Percentiles rank a stretch among this genome's conserved stretches.
phyloP scores from a whole-genome alignment of 1,140 invertebrate genomes.

The Tachypleus tridentatus region DNA sequence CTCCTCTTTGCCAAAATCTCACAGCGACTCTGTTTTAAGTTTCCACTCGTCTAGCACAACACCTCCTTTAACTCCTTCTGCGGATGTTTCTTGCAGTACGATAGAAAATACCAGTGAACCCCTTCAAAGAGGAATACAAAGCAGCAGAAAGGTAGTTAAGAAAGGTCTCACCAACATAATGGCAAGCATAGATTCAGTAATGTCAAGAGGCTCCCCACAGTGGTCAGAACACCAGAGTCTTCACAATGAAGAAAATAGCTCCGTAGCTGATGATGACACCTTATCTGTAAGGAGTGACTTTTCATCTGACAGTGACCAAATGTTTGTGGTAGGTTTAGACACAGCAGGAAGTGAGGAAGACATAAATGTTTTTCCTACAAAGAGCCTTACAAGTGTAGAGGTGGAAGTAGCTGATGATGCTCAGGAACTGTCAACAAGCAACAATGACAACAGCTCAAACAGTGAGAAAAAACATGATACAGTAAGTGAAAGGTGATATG shows the following conservation, averaged over 20 bases:
- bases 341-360: slow-evolving; percentile 18
- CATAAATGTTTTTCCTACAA: slow-evolving; percentile 17
- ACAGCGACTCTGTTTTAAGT: slow-evolving; percentile 19
- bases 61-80: slow-evolving; percentile 11
- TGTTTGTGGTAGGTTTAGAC: slow-evolving; percentile 34
- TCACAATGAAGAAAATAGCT: slow-evolving; percentile 31
- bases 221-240: slow-evolving; percentile 5
- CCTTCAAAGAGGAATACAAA: slow-evolving; percentile 16
- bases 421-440: slow-evolving; percentile 47
- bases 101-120: not conserved
- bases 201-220: slow-evolving; percentile 35
- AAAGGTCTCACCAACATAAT: slow-evolving; percentile 64
- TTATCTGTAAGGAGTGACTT: slow-evolving; percentile 37
- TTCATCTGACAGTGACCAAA: slow-evolving; percentile 38
- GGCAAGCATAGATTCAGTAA: slow-evolving; percentile 63
- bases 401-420: slow-evolving; percentile 71
- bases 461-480: slow-evolving; percentile 21
- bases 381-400: slow-evolving; percentile 22
- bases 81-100: slow-evolving; percentile 7
- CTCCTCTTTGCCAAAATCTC: slow-evolving; percentile 15
- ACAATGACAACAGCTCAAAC: slow-evolving; percentile 11
- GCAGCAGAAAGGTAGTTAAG: slow-evolving; percentile 40
- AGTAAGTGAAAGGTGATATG: slow-evolving; percentile 4
- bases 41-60: slow-evolving; percentile 16
- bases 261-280: slow-evolving; percentile 36